phyloP scores from a whole-genome alignment of 2,888 invertebrate genomes.

The Tenthredo amoena region DNA sequence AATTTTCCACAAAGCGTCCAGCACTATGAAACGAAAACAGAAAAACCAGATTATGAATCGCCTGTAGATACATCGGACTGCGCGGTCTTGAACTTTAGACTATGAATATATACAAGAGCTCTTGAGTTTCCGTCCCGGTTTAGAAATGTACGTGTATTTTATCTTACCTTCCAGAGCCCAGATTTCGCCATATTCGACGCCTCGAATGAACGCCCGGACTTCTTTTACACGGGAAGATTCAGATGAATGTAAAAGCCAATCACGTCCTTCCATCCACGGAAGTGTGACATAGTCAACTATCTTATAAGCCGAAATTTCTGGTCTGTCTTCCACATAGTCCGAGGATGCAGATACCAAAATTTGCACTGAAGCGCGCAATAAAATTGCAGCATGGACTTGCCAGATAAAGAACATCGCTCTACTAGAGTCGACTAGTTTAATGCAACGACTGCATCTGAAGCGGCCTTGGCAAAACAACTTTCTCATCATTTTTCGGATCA shows the following conservation, averaged over 20 bases:
- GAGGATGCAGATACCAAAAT: neutral
- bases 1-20: conserved; percentile 79
- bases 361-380: neutral
- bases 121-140: neutral
- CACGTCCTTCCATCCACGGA: neutral
- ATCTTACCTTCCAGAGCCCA: conserved; percentile 23
- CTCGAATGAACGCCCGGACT: neutral
- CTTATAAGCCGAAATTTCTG: neutral
- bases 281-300: neutral
- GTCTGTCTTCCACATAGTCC: neutral
- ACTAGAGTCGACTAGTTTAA: neutral
- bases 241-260: neutral
- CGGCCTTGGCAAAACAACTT: too few species aligned
- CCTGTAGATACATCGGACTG: neutral
- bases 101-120: neutral
- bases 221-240: neutral
- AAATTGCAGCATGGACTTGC: neutral
- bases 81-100: too few species aligned
- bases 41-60: neutral
- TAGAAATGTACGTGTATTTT: neutral
- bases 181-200: neutral
- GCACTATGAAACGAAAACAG: conserved; percentile 73
- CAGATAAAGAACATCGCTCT: neutral
- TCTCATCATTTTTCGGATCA: too few species aligned
- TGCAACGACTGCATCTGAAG: too few species aligned